Conservation (phyloP, 2,113 vertebrate species). For the Pygoscelis antarcticus region DNA sequence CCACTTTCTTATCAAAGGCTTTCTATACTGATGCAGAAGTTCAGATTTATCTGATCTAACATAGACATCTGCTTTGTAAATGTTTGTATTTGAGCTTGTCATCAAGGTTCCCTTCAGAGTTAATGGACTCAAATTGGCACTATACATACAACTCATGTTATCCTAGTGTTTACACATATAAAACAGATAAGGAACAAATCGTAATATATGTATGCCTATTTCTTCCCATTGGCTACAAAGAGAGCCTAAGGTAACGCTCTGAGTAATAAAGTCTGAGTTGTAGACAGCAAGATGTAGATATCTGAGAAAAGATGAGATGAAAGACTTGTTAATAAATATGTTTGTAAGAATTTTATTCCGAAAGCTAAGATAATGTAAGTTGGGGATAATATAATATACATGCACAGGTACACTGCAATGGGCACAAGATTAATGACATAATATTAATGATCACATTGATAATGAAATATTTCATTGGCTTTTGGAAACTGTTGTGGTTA, state of each 20-base stretch:
- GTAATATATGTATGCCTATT: not conserved
- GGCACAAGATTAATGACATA: not conserved
- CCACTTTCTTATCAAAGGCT: not conserved
- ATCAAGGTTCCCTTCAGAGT: not conserved
- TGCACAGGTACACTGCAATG: not conserved
- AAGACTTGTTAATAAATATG: not conserved
- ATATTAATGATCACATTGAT: not conserved
- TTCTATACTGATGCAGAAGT: not conserved
- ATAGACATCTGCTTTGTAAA: not conserved
- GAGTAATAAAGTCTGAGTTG: not conserved
- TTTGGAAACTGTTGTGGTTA: not conserved
- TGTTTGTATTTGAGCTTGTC: not conserved
- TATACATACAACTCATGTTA: accelerated
- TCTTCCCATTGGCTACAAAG: not conserved
- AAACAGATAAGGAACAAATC: not conserved
- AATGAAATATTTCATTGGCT: not conserved
- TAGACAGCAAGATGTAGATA: not conserved
- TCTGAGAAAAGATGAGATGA: not conserved
- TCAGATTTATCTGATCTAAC: not conserved
- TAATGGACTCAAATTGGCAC: not conserved
- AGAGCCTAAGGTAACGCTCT: not conserved
- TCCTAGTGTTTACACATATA: not conserved
- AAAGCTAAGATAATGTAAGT: not conserved
- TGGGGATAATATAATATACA: not conserved
- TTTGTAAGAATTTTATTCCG: not conserved